A percentile compares a stretch with the other conserved stretches of the same genome.
These are phyloP conservation scores for Notothenia rossii DNA, from an alignment of 2,113 vertebrate species.

Conservation along the genomic window DNA sequence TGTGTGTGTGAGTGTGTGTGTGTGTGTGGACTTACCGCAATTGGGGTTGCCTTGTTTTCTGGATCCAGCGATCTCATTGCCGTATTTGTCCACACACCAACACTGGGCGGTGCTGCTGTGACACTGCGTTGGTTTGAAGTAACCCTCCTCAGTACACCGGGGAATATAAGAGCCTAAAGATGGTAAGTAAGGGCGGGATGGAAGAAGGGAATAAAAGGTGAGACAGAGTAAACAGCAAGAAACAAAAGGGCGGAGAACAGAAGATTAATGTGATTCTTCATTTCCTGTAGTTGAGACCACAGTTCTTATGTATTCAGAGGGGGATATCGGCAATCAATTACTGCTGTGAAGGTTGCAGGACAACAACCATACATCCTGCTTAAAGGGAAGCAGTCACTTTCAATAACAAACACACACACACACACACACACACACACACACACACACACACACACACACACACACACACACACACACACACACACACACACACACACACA, in stretches of 20 bases:
- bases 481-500: slow-evolving; percentile 7
- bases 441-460: slow-evolving; percentile 13
- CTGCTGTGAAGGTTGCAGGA: slow-evolving; percentile 62
- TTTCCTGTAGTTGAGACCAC: slow-evolving; percentile 31
- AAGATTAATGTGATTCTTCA: neutral
- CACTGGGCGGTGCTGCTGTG: slow-evolving; percentile 94
- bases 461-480: slow-evolving; percentile 36
- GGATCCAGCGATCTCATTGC: slow-evolving; percentile 95
- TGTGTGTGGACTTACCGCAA: slow-evolving; percentile 87
- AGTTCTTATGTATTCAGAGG: slow-evolving; percentile 65
- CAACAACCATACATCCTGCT: slow-evolving; percentile 74
- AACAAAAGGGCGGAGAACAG: slow-evolving; percentile 2
- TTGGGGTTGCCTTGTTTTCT: slow-evolving; percentile 93
- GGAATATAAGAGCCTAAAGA: slow-evolving; percentile 90
- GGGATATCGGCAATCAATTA: slow-evolving; percentile 69
- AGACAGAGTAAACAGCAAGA: neutral
- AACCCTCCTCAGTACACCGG: slow-evolving; percentile 94
- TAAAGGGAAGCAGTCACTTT: slow-evolving; percentile 63
- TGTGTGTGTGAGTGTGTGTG: neutral
- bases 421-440: neutral
- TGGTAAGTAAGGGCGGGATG: neutral
- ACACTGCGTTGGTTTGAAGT: slow-evolving; percentile 96
- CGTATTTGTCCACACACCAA: slow-evolving; percentile 98
- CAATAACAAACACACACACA: slow-evolving; percentile 46
- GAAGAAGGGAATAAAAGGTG: neutral